Base-by-base conservation (phyloP, 2,113 vertebrate genomes). In the Synchiropus splendidus region DNA sequence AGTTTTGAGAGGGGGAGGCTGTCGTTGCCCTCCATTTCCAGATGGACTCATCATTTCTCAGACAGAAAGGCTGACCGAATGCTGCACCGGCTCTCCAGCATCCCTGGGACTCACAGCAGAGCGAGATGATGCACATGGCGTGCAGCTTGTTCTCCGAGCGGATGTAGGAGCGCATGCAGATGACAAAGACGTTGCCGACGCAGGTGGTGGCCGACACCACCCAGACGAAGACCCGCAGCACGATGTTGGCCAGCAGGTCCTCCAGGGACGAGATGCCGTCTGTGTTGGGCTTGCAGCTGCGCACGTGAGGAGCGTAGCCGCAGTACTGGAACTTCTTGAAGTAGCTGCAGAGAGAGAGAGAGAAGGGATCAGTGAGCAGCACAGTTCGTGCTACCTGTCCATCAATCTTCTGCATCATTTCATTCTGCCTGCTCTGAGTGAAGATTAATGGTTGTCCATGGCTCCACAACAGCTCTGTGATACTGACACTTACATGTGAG, bases 301-400 rank as follows among this genome's bases (percentile, higher is more conserved):
- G 92, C 31, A 97, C 92, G 0, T 97, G 94, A 9, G 94, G 91
- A 2, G 94, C 92, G 6, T 95, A 95, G 1, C 91, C 91, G 40
- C 94, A 98, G 69, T 97, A 98, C 72, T 97, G 94, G 82, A 97
- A 97, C 70, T 94, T 97, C 82, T 92, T 98, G 65, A 98, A 98
- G 67, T 97, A 98, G 71, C 92, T 97, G 65, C 2, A 6, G 36
- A n/a, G 6, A 38, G 1, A n/a, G 6, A 38, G 1, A 42, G 32
- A 61, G 12, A 1, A 33, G 39, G 21, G 21, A 8, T 27, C 21
- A 27, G 21, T n/a, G 8, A 27, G 4, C 21, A 52, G 6, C 17
- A 16, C 5, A 15, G 18, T 1, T 6, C n/a, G n/a, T n/a, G n/a
- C n/a, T n/a, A n/a, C n/a, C n/a, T n/a, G n/a, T n/a, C n/a, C n/a